Base-by-base conservation (phyloP, 2,113 vertebrate genomes). In the Struthidea cinerea region DNA sequence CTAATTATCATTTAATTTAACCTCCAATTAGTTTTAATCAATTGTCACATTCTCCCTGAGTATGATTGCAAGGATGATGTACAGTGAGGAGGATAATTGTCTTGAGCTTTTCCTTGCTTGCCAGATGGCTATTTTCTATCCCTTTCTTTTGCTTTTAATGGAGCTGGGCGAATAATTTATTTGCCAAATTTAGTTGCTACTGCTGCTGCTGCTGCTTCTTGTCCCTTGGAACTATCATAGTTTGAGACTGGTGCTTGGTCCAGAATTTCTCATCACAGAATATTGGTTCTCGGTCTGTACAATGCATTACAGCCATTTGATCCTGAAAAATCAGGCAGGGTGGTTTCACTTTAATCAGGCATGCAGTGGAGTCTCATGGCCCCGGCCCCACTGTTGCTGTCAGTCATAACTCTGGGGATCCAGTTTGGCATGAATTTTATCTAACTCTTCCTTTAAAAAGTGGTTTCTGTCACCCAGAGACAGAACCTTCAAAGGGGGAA, bases 1-100 rank as follows among this genome's bases (percentile, higher is more conserved):
- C 89, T 97, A 97, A 96, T 97, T 95, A 96, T 93, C 20, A 96
- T 97, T 96, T 97, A 97, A 96, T 97, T 96, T 96, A 96, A 97
- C 92, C 93, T 96, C 93, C 95, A 97, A 96, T 97, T 97, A 97
- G 82, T 96, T 95, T 96, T 93, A 97, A 96, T 97, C 97, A 97
- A 94, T 97, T 96, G 97, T 94, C 96, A 94, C 82, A 75, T 93
- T 95, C 70, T 96, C 70, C 85, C 71, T 39, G 50, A 87, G 42
- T 90, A 84, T 79, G 95, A 76, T 69, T 84, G 79, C 0, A 1
- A 73, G 59, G 61, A 83, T 89, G 87, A 89, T 94, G 55, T 73
- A 73, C 73, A 52, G 84, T 61, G 84, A 86, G 82, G 53, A 83
- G 6, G 73, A 93, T 94, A 94, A 94, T 94, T 93, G 79, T 95